phyloP scores from a whole-genome alignment of 2,113 vertebrate genomes.

The Tragelaphus imberbis region DNA sequence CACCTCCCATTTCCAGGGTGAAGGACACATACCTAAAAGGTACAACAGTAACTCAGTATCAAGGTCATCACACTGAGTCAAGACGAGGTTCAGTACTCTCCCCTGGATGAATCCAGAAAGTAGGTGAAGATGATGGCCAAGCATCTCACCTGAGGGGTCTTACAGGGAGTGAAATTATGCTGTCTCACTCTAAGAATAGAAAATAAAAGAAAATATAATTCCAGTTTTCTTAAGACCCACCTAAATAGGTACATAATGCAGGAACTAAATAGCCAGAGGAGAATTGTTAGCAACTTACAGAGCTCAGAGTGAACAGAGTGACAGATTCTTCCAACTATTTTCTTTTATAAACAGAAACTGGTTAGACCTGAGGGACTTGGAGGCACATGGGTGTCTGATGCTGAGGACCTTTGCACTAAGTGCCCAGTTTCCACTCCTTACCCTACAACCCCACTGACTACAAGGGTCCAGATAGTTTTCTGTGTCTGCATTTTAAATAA shows the following conservation, averaged over 20 bases:
- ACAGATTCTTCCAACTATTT: background rate
- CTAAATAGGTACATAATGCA: background rate
- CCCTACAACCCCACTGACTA: background rate
- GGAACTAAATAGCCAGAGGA: background rate
- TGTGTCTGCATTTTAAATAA: slow-evolving; percentile 14
- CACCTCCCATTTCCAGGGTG: background rate
- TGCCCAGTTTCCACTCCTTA: background rate
- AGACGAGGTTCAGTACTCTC: background rate
- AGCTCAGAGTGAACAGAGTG: background rate
- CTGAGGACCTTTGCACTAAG: background rate
- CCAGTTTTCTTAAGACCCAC: background rate
- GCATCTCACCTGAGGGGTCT: background rate
- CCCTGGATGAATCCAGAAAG: background rate
- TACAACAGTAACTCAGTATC: background rate
- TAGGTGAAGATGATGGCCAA: background rate
- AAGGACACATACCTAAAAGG: background rate
- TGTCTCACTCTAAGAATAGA: background rate
- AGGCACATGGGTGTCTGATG: background rate
- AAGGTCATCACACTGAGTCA: background rate
- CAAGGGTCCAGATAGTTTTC: background rate
- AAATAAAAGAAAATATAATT: background rate
- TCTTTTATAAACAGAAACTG: background rate
- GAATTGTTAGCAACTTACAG: background rate
- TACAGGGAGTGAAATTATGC: background rate
- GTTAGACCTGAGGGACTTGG: background rate